Evolutionary conservation across 2,797 vertebrate species (phyloP), one percentile per base, ranked within the genome.

Genomic region (Halcyon badia): DNA sequence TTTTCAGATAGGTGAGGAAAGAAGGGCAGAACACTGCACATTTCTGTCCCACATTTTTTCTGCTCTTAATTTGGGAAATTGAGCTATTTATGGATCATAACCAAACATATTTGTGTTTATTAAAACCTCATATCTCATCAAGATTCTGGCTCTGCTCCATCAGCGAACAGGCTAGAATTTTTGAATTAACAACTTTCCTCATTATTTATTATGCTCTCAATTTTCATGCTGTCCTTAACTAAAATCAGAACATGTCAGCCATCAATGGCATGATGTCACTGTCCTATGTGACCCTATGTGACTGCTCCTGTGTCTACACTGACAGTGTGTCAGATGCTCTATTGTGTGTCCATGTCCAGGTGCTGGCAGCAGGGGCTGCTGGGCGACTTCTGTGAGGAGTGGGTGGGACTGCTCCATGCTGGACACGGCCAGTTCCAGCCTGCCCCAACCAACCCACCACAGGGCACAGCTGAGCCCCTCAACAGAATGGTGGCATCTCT

Each of bases 401-500:
- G 31, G 41, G 5, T 7, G 24, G 30, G 48, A 24, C 56, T 62
- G 65, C 58, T 25, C 58, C 16, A 10, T 26, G 60, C 35, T 30
- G 5, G 35, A 26, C 25, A 22, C 26, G 12, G 28, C 16, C 16
- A 4, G 15, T 52, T 28, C 25, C 51, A 57, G 21, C 35, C 5
- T 2, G 33, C 11, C 61, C 31, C 51, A 6, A 6, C 9, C 2
- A 1, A 16, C 44, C 26, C 42, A 11, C 5, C 3, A 1, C 51
- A 35, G 61, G 64, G 60, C 44, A 49, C 3, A 0, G 65, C 57
- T 57, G 25, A 16, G 35, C 31, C 20, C 41, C 2, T 1, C 4
- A 1, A 10, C 84, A 26, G 1, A 3, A 5, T 14, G 16, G 25
- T 1, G 10, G 41, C 1, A 1, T 24, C 41, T 30, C 31, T 3